Conservation (phyloP, 2,113 vertebrate species). For the Siniperca chuatsi region DNA sequence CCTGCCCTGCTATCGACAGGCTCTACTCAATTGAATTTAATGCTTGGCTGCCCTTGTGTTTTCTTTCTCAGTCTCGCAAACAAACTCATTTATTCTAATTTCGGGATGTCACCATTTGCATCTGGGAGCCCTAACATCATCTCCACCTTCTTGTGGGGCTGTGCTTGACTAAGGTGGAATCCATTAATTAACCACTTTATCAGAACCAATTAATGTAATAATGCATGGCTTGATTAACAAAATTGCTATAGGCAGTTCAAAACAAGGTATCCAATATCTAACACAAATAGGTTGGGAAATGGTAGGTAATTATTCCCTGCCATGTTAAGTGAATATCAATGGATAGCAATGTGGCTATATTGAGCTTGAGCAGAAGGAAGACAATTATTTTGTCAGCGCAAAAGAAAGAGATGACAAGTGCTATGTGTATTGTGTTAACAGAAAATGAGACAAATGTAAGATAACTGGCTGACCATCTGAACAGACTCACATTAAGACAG, state of each 20-base stretch:
- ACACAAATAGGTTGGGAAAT: slow-evolving; percentile 52
- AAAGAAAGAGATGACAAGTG: neutral
- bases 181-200: slow-evolving; percentile 72
- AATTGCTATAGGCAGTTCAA: slow-evolving; percentile 70
- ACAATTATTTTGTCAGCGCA: slow-evolving; percentile 28
- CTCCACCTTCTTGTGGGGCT: slow-evolving; percentile 52
- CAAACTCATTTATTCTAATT: slow-evolving; percentile 77
- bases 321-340: slow-evolving; percentile 48
- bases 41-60: slow-evolving; percentile 73
- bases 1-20: slow-evolving; percentile 69
- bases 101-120: slow-evolving; percentile 68
- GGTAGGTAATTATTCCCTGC: slow-evolving; percentile 49
- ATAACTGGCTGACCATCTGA: slow-evolving; percentile 10
- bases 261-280: slow-evolving; percentile 65
- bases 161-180: slow-evolving; percentile 47
- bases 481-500: neutral
- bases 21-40: slow-evolving; percentile 74
- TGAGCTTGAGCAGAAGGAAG: neutral
- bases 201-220: slow-evolving; percentile 74
- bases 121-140: slow-evolving; percentile 45
- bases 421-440: neutral
- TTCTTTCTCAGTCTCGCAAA: slow-evolving; percentile 57
- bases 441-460: neutral
- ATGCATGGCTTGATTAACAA: slow-evolving; percentile 65
- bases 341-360: slow-evolving; percentile 11